phyloP scores from a whole-genome alignment of 2,888 invertebrate genomes.

The Scaptomyza flava region DNA sequence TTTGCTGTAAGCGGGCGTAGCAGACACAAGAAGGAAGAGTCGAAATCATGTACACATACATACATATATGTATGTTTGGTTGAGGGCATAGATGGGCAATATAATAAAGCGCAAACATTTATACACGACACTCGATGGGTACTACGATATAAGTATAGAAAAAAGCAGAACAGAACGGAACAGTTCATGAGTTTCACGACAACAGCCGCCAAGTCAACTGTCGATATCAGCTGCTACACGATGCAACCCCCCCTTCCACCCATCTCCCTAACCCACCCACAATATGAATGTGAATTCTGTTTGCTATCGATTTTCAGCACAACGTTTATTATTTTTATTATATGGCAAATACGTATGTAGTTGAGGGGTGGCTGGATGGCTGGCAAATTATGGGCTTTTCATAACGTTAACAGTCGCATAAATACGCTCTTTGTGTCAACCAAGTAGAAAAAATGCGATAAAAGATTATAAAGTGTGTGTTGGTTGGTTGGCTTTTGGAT shows the following conservation, averaged over 20 bases:
- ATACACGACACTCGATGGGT: slow-evolving; percentile 73
- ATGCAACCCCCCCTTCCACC: slow-evolving; percentile 12
- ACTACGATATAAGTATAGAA: slow-evolving; percentile 43
- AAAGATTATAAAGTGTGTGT: slow-evolving; percentile 85
- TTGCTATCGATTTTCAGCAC: slow-evolving; percentile 81
- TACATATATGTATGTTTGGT: slow-evolving; percentile 22
- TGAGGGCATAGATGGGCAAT: slow-evolving; percentile 67
- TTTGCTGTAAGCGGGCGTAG: slow-evolving; percentile 46
- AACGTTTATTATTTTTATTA: slow-evolving; percentile 78
- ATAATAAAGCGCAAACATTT: slow-evolving; percentile 80
- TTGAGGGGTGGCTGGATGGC: slow-evolving; percentile 45
- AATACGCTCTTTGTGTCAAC: slow-evolving; percentile 83
- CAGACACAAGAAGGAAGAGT: slow-evolving; percentile 10
- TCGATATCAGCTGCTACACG: slow-evolving; percentile 74
- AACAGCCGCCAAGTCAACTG: slow-evolving; percentile 71
- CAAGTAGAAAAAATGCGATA: slow-evolving; percentile 85
- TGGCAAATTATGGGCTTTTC: slow-evolving; percentile 82
- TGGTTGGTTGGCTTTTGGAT: slow-evolving; percentile 53
- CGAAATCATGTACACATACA: background rate
- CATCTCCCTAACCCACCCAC: slow-evolving; percentile 11
- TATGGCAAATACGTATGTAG: slow-evolving; percentile 53
- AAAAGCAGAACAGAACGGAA: slow-evolving; percentile 20
- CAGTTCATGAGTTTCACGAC: slow-evolving; percentile 52
- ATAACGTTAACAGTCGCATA: slow-evolving; percentile 80
- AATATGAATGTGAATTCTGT: slow-evolving; percentile 78